Percentiles rank a stretch among this genome's conserved stretches.
phyloP scores from a whole-genome alignment of 1,140 invertebrate species.

The Drosophila arawakana region DNA sequence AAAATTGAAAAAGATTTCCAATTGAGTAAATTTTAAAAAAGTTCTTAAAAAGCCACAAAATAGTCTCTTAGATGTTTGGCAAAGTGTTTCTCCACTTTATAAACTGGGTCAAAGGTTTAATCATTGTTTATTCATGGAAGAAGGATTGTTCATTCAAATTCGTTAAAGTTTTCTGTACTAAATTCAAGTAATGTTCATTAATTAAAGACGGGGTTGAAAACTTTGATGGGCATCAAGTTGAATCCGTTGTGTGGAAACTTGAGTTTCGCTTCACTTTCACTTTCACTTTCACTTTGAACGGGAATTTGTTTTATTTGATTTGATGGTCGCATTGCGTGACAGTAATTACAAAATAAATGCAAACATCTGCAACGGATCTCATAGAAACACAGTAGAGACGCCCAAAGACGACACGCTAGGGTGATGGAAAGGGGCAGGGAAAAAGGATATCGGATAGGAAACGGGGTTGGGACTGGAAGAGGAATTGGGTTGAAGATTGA shows the following conservation, averaged over 20 bases:
- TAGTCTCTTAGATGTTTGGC: not conserved
- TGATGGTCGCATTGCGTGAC: conserved; percentile 80
- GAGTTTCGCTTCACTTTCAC: conserved; percentile 38
- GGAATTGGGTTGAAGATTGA: not conserved
- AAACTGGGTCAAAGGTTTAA: conserved; percentile 20
- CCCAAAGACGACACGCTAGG: conserved; percentile 27
- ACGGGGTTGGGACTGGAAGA: not conserved
- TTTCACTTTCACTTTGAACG: conserved; percentile 31
- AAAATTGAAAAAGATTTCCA: too few relatives aligned
- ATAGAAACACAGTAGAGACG: conserved; percentile 27
- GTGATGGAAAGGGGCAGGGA: too few relatives aligned
- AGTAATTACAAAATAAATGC: conserved; percentile 82
- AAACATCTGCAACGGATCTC: conserved; percentile 75
- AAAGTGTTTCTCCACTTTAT: not conserved
- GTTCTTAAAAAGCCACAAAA: not conserved
- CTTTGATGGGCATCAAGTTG: conserved; percentile 25
- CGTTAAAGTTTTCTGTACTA: conserved; percentile 28
- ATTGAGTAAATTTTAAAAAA: not conserved
- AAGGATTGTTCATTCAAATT: conserved; percentile 10
- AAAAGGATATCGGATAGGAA: conserved; percentile 22
- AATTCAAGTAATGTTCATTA: conserved; percentile 43
- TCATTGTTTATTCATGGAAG: conserved; percentile 54
- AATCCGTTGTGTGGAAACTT: conserved; percentile 38
- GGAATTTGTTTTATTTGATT: conserved; percentile 77
- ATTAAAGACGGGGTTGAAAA: conserved; percentile 29